phyloP scores from a whole-genome alignment of 2,113 vertebrate species.

The Tyrannus savana region DNA sequence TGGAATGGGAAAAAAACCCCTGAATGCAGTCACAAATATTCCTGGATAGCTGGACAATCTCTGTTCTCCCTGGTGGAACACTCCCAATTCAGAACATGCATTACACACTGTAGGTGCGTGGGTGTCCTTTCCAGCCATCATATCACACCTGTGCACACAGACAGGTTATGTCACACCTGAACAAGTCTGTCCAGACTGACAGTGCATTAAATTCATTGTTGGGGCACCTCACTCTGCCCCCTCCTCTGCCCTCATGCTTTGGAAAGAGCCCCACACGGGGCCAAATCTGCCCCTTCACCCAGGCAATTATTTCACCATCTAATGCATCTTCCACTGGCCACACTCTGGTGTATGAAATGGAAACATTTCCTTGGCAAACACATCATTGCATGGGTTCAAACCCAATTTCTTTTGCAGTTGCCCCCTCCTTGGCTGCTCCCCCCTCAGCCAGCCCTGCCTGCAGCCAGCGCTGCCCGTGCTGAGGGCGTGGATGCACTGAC shows the following conservation, averaged over 20 bases:
- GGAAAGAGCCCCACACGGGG: background rate
- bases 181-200: background rate
- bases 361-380: background rate
- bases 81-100: background rate
- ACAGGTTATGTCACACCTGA: background rate
- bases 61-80: background rate
- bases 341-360: background rate
- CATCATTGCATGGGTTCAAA: background rate
- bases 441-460: accelerated
- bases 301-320: background rate
- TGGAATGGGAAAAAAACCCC: background rate
- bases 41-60: background rate
- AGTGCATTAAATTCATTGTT: background rate
- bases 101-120: background rate
- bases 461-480: background rate
- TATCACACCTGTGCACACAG: background rate
- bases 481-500: background rate
- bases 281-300: background rate
- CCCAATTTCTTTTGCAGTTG: background rate
- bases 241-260: accelerated
- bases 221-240: background rate
- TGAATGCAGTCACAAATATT: background rate
- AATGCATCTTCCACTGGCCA: background rate
- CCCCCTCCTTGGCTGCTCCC: background rate
- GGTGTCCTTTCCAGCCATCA: background rate